Evolutionary conservation across 2,888 invertebrate genomes (phyloP).

Genomic region (Drosophila kambysellisi): DNA sequence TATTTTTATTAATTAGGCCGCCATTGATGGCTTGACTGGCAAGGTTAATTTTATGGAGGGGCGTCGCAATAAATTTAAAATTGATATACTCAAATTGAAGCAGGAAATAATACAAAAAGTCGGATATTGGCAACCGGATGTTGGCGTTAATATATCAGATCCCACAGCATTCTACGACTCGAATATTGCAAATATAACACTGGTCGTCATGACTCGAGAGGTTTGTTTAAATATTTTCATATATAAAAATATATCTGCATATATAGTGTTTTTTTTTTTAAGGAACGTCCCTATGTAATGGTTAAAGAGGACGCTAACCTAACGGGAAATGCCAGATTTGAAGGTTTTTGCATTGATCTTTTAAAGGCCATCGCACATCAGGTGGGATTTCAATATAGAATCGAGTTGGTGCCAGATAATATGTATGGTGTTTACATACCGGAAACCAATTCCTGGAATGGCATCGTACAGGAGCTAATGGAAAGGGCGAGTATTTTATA

Average conservation of each 20-base stretch:
- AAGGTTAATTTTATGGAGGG: conserved; percentile 94
- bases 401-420: conserved; percentile 93
- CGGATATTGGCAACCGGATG: conserved; percentile 92
- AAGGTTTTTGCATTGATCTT: conserved; percentile 96
- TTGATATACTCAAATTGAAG: conserved; percentile 93
- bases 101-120: conserved; percentile 92
- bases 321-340: conserved; percentile 94
- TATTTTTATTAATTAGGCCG: conserved; percentile 87
- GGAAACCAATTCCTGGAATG: conserved; percentile 95
- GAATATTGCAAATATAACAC: conserved; percentile 93
- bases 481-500: conserved; percentile 89
- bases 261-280: conserved; percentile 28
- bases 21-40: conserved; percentile 94
- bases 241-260: neutral
- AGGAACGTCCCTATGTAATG: conserved; percentile 97
- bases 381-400: conserved; percentile 95
- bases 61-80: conserved; percentile 92
- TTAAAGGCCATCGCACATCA: conserved; percentile 92
- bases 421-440: conserved; percentile 96
- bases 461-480: conserved; percentile 94
- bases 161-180: conserved; percentile 94
- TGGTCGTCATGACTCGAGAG: conserved; percentile 95
- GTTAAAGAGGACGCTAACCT: conserved; percentile 93
- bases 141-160: conserved; percentile 93
- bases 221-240: conserved; percentile 85